phyloP scores from a whole-genome alignment of 2,888 invertebrate species.

The Latrodectus elegans region DNA sequence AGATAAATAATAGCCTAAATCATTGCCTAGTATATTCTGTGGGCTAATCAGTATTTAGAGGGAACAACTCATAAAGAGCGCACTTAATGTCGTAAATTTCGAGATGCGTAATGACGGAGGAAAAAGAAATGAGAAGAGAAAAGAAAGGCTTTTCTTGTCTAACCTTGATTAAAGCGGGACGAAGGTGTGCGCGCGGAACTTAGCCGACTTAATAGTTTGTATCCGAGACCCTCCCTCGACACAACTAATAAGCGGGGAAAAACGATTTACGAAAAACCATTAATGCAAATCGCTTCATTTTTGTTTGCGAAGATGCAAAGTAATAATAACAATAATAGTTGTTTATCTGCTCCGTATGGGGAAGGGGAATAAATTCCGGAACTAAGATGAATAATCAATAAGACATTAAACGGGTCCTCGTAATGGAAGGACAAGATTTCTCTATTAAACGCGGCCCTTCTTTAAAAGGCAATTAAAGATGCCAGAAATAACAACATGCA shows the following conservation, averaged over 20 bases:
- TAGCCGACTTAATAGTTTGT: slow-evolving; percentile 66
- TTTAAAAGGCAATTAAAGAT: slow-evolving; percentile 69
- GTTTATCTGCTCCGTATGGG: slow-evolving; percentile 65
- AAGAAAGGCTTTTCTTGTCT: slow-evolving; percentile 43
- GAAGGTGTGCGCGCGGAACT: slow-evolving; percentile 51
- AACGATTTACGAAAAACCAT: slow-evolving; percentile 69
- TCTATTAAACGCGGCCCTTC: slow-evolving; percentile 64
- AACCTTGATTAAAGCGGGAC: slow-evolving; percentile 65
- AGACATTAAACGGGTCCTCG: slow-evolving; percentile 65
- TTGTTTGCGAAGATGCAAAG: slow-evolving; percentile 67
- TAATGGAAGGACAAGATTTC: slow-evolving; percentile 68
- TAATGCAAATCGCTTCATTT: slow-evolving; percentile 69
- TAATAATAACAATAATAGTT: slow-evolving; percentile 69
- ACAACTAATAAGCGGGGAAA: slow-evolving; percentile 67
- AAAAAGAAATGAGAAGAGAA: not conserved
- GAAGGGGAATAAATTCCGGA: slow-evolving; percentile 63
- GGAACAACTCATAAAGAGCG: slow-evolving; percentile 59
- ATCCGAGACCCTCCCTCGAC: slow-evolving; percentile 60
- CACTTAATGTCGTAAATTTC: slow-evolving; percentile 49
- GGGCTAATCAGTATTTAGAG: slow-evolving; percentile 53
- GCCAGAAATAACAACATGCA: slow-evolving; percentile 68
- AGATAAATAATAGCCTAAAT: slow-evolving; percentile 46
- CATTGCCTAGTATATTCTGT: slow-evolving; percentile 25
- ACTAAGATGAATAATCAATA: slow-evolving; percentile 68
- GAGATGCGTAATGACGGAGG: slow-evolving; percentile 57